Evolutionary conservation across 2,113 vertebrate genomes (phyloP).

Genomic region (Phasianus colchicus): DNA sequence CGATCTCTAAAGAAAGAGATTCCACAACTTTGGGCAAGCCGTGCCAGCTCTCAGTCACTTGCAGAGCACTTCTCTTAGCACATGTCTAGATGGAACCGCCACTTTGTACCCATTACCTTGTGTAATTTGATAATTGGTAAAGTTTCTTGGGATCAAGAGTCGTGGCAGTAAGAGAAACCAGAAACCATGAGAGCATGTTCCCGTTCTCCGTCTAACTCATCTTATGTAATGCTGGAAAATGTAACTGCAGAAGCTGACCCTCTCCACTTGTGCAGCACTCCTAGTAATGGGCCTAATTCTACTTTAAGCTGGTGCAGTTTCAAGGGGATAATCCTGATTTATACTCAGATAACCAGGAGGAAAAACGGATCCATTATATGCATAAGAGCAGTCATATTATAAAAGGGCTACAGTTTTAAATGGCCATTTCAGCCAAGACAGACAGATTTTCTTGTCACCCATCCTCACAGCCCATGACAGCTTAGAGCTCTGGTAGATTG

Average conservation of each 20-base stretch:
- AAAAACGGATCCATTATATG: constrained; percentile 30
- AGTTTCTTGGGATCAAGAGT: not conserved
- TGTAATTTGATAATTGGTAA: not conserved
- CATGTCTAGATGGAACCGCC: not conserved
- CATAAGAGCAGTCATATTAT: not conserved
- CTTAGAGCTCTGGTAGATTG: constrained; percentile 2
- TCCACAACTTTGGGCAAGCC: not conserved
- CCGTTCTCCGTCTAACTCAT: not conserved
- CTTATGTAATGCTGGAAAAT: not conserved
- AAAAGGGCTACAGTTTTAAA: constrained; percentile 29
- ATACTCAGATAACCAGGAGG: not conserved
- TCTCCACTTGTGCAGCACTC: not conserved
- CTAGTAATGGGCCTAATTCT: not conserved
- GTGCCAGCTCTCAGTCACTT: not conserved
- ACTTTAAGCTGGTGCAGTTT: not conserved
- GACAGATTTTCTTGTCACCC: constrained; percentile 61
- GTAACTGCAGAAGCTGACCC: not conserved
- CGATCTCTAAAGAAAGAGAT: not conserved
- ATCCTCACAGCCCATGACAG: constrained; percentile 10
- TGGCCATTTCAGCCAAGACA: constrained; percentile 37
- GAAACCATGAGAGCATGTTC: not conserved
- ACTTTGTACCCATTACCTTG: not conserved
- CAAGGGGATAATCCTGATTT: constrained; percentile 1
- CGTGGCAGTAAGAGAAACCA: not conserved
- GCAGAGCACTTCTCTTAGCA: not conserved